phyloP scores from a whole-genome alignment of 2,888 invertebrate genomes.

The Stenichneumon culpator region DNA sequence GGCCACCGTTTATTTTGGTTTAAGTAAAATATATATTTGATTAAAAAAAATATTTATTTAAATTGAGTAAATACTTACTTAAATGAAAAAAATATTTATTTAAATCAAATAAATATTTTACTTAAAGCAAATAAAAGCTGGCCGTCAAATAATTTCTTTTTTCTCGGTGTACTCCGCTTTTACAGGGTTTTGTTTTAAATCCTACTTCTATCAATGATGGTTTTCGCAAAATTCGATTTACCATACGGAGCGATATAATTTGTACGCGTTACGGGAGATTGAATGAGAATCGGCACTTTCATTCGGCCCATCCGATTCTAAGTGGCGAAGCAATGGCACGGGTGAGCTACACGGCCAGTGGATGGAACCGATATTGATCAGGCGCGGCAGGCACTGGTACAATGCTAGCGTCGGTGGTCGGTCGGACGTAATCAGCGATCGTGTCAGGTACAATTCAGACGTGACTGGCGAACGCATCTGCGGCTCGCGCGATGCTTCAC shows the following conservation, averaged over 20 bases:
- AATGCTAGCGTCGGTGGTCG: constrained; percentile 40
- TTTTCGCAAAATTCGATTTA: background rate
- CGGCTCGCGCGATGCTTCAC: constrained; percentile 26
- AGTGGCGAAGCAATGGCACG: constrained; percentile 14
- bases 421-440: constrained; percentile 59
- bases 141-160: too few species aligned
- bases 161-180: background rate
- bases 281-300: background rate
- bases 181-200: background rate
- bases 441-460: constrained; percentile 62
- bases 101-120: too few species aligned
- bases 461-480: constrained; percentile 51
- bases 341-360: constrained; percentile 3
- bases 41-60: too few species aligned
- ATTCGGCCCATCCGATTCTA: background rate
- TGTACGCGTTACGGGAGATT: background rate
- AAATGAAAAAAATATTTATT: too few species aligned
- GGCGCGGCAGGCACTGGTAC: constrained; percentile 6
- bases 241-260: background rate
- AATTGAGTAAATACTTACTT: too few species aligned
- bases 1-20: too few species aligned
- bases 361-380: constrained; percentile 44
- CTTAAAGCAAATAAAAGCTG: too few species aligned
- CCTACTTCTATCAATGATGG: background rate
- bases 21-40: too few species aligned